Evolutionary conservation across 2,888 invertebrate species (phyloP), one percentile per base, ranked within the genome.

Genomic region (Drosophila robusta): DNA sequence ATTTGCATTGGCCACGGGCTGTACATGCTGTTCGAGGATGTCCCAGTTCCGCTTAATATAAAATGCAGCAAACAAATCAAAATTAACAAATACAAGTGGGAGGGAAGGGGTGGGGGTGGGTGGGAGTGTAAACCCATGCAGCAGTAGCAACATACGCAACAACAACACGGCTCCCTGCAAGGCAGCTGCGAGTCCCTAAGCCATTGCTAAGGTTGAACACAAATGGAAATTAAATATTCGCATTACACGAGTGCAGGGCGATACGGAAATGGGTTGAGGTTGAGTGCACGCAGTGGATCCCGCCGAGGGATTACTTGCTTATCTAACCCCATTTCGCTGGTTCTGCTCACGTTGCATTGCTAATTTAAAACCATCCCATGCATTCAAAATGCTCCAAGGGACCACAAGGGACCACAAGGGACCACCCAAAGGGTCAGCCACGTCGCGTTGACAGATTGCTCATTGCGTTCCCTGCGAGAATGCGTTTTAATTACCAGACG

Each of bases 31-130:
- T 39, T 24, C n/a, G 46, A 3, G 9, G n/a, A 8, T 36, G 34
- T 34, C 5, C 16, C 38, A 38, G 41, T 50, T 36, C 14, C 34
- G 16, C 44, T 50, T 63, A 69, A 78, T 78, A 55, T 68, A 52
- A 68, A 89, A 71, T 75, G 75, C 81, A 77, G 79, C 74, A 77
- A 77, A 87, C 82, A 87, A 89, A 89, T 86, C 83, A 86, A 79
- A 75, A 89, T 87, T 81, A 87, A 76, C 87, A 79, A 81, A 84
- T 56, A 76, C 62, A 78, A 74, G 78, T 63, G 47, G n/a, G 11
- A 2, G 11, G 45, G 22, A 3, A 22, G 2, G 3, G 22, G 22
- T 3, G 3, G 22, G 22, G 3, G 2, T 3, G 4, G 22, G 22
- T 4, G 3, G 3, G 22, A 3, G 22, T 4, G 22, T 22, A 22